phyloP scores from a whole-genome alignment of 2,113 vertebrate genomes.

The Sceloporus undulatus region DNA sequence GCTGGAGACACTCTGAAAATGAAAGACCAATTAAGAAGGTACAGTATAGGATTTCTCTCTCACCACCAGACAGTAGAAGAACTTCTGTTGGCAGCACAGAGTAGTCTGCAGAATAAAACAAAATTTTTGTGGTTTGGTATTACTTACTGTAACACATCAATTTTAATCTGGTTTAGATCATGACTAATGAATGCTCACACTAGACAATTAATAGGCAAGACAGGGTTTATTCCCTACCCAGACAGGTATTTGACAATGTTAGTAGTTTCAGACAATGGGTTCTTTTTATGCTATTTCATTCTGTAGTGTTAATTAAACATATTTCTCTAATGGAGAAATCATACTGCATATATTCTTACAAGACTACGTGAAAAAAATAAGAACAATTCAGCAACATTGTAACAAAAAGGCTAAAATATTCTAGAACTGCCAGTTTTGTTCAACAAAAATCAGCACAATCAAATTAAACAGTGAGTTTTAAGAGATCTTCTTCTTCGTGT shows the following conservation, averaged over 20 bases:
- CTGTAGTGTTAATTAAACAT: conserved; percentile 46
- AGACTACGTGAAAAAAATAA: conserved; percentile 49
- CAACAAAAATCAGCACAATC: neutral
- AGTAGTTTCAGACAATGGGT: conserved; percentile 5
- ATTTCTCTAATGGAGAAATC: neutral
- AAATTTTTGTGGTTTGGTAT: conserved; percentile 39
- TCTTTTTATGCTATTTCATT: conserved; percentile 25
- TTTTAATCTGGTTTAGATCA: conserved; percentile 59
- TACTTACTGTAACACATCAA: neutral
- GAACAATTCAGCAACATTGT: conserved; percentile 31
- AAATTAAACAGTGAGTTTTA: neutral
- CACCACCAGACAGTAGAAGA: conserved; percentile 44
- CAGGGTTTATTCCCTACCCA: conserved; percentile 49
- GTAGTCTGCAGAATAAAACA: conserved; percentile 30
- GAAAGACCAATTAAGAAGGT: conserved; percentile 52
- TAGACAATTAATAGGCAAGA: conserved; percentile 58
- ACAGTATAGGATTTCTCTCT: conserved; percentile 14
- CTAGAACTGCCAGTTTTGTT: neutral
- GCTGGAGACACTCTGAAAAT: conserved; percentile 61
- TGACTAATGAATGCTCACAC: conserved; percentile 64
- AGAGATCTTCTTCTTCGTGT: too few relatives aligned
- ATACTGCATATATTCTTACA: conserved; percentile 44
- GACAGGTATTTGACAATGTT: conserved; percentile 53
- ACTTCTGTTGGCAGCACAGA: conserved; percentile 42
- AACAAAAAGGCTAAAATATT: neutral